Conservation (phyloP, 1,140 invertebrate genomes). For the Brachionus rotundiformis region DNA sequence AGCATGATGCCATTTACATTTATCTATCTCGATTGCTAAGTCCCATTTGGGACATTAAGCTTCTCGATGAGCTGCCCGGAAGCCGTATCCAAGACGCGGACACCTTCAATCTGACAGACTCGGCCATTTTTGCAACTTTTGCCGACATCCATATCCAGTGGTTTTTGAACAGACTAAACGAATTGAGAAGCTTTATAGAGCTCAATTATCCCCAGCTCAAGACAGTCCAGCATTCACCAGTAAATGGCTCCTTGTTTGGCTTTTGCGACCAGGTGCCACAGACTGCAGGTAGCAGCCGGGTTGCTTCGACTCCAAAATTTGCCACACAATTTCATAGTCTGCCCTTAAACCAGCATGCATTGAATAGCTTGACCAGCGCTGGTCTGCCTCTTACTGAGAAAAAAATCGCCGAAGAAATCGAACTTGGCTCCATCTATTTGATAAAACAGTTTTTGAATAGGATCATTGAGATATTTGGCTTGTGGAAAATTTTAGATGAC, state of each 20-base stretch:
- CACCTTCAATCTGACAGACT: background rate
- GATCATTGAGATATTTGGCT: constrained; percentile 81
- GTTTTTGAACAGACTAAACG: constrained; percentile 34
- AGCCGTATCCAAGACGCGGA: background rate
- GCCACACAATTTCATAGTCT: constrained; percentile 48
- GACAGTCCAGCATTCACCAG: constrained; percentile 23
- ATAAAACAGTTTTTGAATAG: constrained; percentile 77
- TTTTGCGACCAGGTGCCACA: background rate
- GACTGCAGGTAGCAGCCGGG: background rate
- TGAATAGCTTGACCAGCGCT: constrained; percentile 54
- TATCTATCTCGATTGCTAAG: constrained; percentile 56
- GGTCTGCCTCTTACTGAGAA: constrained; percentile 52
- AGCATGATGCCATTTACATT: constrained; percentile 54
- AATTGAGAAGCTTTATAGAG: constrained; percentile 47
- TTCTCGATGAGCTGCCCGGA: background rate
- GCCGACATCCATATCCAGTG: constrained; percentile 37
- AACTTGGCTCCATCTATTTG: constrained; percentile 72
- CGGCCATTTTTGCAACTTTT: constrained; percentile 30
- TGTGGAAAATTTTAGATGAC: constrained; percentile 90
- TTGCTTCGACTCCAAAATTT: background rate
- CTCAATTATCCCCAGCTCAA: constrained; percentile 35
- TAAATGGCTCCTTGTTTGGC: constrained; percentile 17
- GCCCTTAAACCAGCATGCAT: constrained; percentile 53
- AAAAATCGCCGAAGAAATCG: constrained; percentile 56
- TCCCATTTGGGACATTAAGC: constrained; percentile 55